A percentile compares a stretch with the other conserved stretches of the same genome.
phyloP scores from a whole-genome alignment of 2,888 invertebrate species.

The Seira ritae region DNA sequence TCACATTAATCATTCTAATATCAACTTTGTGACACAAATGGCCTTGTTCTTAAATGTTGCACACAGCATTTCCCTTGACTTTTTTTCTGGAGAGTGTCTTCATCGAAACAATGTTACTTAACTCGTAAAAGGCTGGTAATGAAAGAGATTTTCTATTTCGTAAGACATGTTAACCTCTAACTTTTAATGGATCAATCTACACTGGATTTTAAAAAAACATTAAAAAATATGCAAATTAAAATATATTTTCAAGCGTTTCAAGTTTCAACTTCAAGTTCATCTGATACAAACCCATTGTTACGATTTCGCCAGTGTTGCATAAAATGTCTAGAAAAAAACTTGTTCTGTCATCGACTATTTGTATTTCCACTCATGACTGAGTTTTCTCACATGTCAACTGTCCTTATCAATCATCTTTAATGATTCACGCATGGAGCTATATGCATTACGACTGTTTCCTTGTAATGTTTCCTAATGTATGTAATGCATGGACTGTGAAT shows the following conservation, averaged over 20 bases:
- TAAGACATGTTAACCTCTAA: too few species aligned
- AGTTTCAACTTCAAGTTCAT: too few species aligned
- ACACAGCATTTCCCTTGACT: slow-evolving; percentile 30
- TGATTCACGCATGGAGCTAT: neutral
- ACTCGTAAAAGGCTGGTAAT: too few species aligned
- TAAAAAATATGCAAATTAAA: too few species aligned
- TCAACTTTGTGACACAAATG: slow-evolving; percentile 52
- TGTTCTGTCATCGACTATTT: neutral
- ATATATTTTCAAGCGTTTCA: too few species aligned
- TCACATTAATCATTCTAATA: slow-evolving; percentile 57
- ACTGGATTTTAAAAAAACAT: too few species aligned
- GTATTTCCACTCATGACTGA: neutral
- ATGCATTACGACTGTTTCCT: neutral
- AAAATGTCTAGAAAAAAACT: neutral
- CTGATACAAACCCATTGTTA: too few species aligned
- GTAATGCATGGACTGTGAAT: neutral
- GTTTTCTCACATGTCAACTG: neutral
- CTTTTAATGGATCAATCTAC: too few species aligned
- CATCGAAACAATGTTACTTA: neutral
- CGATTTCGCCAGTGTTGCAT: neutral
- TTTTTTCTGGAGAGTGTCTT: slow-evolving; percentile 32
- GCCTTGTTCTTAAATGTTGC: slow-evolving; percentile 42
- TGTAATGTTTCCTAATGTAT: neutral
- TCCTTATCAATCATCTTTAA: slow-evolving; percentile 12
- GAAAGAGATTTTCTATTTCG: too few species aligned